These are phyloP conservation scores for Dendrolimus pini DNA, from an alignment of 2,888 invertebrate species.

Conservation along the genomic window DNA sequence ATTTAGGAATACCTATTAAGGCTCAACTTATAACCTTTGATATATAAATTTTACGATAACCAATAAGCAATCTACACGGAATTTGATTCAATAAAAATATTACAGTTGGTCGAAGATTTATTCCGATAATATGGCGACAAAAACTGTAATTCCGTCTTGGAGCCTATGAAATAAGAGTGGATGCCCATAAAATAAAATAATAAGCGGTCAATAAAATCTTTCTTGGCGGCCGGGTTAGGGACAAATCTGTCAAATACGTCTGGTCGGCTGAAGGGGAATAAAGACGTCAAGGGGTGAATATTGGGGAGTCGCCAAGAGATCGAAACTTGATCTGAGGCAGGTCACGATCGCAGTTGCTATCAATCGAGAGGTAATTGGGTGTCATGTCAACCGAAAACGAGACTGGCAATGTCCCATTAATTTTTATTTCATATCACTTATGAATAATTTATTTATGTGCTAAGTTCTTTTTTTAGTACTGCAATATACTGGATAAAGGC, in stretches of 20 bases:
- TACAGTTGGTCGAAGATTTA: conserved; percentile 53
- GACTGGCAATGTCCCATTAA: conserved; percentile 32
- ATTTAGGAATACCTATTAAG: no score
- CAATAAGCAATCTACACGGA: conserved; percentile 42
- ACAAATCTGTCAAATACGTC: conserved; percentile 67
- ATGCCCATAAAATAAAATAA: conserved; percentile 74
- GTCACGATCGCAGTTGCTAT: conserved; percentile 50
- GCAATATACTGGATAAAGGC: no score
- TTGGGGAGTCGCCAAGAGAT: conserved; percentile 45
- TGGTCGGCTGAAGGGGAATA: conserved; percentile 30
- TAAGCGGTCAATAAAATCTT: conserved; percentile 72
- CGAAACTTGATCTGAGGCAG: conserved; percentile 64
- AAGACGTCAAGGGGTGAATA: conserved; percentile 38
- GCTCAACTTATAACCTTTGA: no score
- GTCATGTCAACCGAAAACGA: conserved; percentile 51
- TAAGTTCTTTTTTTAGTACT: no score
- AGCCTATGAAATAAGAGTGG: conserved; percentile 70
- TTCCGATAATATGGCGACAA: conserved; percentile 63
- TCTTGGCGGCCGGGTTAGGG: conserved; percentile 39
- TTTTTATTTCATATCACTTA: conserved; percentile 12
- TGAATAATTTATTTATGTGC: no score
- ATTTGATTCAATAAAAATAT: conserved; percentile 61
- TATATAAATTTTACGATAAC: conserved; percentile 16
- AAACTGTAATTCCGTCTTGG: conserved; percentile 62
- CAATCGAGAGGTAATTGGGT: conserved; percentile 67